Conservation (phyloP, 2,797 vertebrate species). For the Sebastes diaconus region DNA sequence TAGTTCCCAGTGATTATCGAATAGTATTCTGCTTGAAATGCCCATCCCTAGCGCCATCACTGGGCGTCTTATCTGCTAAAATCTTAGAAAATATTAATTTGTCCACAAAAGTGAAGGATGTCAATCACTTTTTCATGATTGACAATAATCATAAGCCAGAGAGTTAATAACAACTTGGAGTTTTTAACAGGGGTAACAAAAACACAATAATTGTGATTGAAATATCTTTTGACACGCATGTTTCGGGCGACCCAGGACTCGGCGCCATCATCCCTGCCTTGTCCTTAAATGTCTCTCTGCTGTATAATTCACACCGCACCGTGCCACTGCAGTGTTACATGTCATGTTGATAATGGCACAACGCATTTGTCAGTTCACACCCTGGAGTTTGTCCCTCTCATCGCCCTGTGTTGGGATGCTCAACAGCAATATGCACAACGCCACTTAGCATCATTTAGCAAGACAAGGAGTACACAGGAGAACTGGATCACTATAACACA, state of each 20-base stretch:
- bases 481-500: constrained; percentile 52
- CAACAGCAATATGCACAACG: constrained; percentile 31
- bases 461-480: constrained; percentile 34
- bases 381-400: constrained; percentile 38
- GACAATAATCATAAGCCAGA: not conserved
- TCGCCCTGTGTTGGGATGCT: constrained; percentile 39
- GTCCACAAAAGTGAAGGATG: constrained; percentile 31
- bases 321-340: constrained; percentile 48
- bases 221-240: constrained; percentile 76
- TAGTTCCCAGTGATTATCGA: no score
- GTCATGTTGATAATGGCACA: constrained; percentile 60
- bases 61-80: not conserved
- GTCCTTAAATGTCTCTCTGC: constrained; percentile 58
- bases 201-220: constrained; percentile 77
- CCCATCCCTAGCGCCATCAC: no score
- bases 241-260: constrained; percentile 44
- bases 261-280: constrained; percentile 37
- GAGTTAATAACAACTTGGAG: constrained; percentile 27
- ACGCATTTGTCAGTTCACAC: constrained; percentile 67
- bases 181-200: constrained; percentile 42
- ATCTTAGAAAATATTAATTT: not conserved
- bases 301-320: constrained; percentile 62
- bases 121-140: constrained; percentile 1
- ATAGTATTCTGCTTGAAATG: no score
- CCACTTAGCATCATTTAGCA: constrained; percentile 44